Percentiles rank a stretch among this genome's conserved stretches.
phyloP scores from a whole-genome alignment of 2,888 invertebrate species.

The Melipona bicolor region DNA sequence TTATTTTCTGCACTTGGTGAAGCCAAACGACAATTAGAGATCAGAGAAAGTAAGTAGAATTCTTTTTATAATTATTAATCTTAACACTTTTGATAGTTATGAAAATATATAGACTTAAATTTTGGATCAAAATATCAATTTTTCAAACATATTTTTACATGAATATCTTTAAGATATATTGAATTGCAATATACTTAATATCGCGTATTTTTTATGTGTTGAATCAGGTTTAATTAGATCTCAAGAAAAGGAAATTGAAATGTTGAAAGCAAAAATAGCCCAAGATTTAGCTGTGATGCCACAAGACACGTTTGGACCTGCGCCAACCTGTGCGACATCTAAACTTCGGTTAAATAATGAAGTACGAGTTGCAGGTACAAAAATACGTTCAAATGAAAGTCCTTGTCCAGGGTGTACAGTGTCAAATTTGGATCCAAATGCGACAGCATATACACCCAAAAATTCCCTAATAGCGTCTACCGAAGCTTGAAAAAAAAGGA shows the following conservation, averaged over 20 bases:
- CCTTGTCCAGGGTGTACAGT: slow-evolving; percentile 83
- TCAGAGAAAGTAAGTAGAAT: slow-evolving; percentile 90
- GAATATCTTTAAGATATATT: background rate
- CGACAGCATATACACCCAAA: slow-evolving; percentile 96
- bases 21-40: slow-evolving; percentile 95
- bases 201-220: slow-evolving; percentile 46
- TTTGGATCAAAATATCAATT: background rate
- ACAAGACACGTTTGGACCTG: slow-evolving; percentile 87
- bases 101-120: background rate
- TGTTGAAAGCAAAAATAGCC: slow-evolving; percentile 95
- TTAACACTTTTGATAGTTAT: background rate
- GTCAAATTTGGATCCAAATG: slow-evolving; percentile 93
- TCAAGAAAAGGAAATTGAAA: slow-evolving; percentile 96
- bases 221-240: slow-evolving; percentile 90
- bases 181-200: background rate
- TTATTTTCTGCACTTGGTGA: slow-evolving; percentile 98
- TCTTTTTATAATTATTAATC: slow-evolving; percentile 5
- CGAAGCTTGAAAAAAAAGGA: slow-evolving; percentile 84
- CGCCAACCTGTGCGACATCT: slow-evolving; percentile 86
- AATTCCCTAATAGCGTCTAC: slow-evolving; percentile 87
- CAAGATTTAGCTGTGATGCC: slow-evolving; percentile 98
- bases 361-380: slow-evolving; percentile 79
- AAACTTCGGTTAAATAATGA: slow-evolving; percentile 86
- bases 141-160: background rate
- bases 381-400: slow-evolving; percentile 81